These are phyloP conservation scores for Drosophila mettleri DNA, from an alignment of 2,888 invertebrate species.

Conservation along the genomic window DNA sequence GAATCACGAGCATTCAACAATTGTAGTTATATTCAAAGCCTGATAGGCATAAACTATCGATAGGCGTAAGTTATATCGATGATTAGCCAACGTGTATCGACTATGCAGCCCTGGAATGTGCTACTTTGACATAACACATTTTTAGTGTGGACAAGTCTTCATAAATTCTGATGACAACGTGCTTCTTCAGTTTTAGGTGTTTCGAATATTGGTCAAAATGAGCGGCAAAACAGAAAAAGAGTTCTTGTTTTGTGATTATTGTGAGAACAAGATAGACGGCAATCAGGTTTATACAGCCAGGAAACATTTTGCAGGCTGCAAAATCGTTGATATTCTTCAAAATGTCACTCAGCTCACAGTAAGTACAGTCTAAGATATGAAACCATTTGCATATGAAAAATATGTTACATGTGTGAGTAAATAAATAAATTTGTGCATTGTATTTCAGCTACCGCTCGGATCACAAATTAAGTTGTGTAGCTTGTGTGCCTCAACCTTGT, in stretches of 20 bases:
- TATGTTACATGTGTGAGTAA: neutral
- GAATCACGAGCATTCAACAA: constrained; percentile 23
- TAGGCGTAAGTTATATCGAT: neutral
- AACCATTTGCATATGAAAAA: neutral
- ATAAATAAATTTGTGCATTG: neutral
- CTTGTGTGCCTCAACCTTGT: constrained; percentile 40
- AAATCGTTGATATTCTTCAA: constrained; percentile 50
- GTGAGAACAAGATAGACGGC: constrained; percentile 27
- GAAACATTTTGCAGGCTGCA: constrained; percentile 49
- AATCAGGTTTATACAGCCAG: constrained; percentile 28
- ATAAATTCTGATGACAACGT: neutral
- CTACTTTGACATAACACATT: neutral
- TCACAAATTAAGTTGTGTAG: constrained; percentile 50
- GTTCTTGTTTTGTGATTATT: constrained; percentile 43
- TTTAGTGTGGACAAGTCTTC: constrained; percentile 7
- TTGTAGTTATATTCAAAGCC: constrained; percentile 6
- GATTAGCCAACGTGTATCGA: neutral
- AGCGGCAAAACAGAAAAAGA: constrained; percentile 17
- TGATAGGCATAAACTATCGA: constrained; percentile 13
- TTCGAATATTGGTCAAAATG: constrained; percentile 24
- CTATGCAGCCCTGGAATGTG: constrained; percentile 11
- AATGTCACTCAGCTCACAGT: constrained; percentile 34
- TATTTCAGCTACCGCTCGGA: constrained; percentile 32
- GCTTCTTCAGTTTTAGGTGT: neutral
- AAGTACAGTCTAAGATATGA: constrained; percentile 41